Evolutionary conservation across 64 coral and sea anemone species (phyloP).

Genomic region (Pocillopora damicornis): DNA sequence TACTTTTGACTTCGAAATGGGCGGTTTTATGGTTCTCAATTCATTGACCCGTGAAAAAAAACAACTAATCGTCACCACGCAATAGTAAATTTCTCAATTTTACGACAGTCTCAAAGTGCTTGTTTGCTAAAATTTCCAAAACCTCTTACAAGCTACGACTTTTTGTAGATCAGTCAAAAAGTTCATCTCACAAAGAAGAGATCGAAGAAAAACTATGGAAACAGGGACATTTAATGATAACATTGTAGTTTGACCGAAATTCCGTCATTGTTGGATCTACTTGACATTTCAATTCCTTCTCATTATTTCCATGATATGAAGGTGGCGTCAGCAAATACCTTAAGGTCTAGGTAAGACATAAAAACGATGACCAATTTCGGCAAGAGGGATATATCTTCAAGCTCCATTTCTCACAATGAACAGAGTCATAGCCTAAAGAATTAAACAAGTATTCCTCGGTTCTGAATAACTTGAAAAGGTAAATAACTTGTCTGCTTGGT

Average conservation of each 20-base stretch:
- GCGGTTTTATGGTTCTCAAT: not conserved
- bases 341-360: not conserved
- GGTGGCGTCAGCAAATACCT: constrained; percentile 18
- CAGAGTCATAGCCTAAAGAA: not conserved
- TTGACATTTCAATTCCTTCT: not conserved
- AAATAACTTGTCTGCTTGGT: not conserved
- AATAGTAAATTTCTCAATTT: too few species aligned
- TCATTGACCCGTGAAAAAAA: not conserved
- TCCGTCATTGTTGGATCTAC: not conserved
- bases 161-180: too few species aligned
- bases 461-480: not conserved
- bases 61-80: too few species aligned
- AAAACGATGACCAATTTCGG: not conserved
- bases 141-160: too few species aligned
- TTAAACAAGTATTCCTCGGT: too few species aligned
- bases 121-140: too few species aligned
- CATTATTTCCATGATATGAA: not conserved
- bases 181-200: too few species aligned
- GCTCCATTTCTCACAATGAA: not conserved
- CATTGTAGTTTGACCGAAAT: not conserved
- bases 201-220: too few species aligned
- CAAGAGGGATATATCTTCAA: not conserved
- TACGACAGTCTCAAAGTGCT: too few species aligned
- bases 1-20: not conserved
- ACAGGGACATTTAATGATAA: not conserved